Conservation (phyloP, 1,140 invertebrate genomes). For the Lucilia sericata region DNA sequence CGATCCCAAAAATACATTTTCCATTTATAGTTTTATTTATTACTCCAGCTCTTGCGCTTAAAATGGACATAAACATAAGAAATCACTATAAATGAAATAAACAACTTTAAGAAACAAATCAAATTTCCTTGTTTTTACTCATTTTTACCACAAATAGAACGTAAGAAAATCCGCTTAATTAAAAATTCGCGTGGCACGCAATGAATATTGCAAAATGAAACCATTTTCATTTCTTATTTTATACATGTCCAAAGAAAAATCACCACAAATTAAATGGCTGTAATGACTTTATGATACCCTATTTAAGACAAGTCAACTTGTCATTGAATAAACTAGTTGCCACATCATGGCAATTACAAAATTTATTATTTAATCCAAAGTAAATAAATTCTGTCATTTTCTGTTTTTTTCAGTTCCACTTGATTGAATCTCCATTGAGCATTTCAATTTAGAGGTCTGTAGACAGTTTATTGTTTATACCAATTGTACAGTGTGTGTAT, state of each 20-base stretch:
- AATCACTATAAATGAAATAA: slow-evolving; percentile 12
- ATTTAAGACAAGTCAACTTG: background rate
- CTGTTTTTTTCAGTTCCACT: too few species aligned
- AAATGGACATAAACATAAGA: slow-evolving; percentile 9
- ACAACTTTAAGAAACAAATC: slow-evolving; percentile 21
- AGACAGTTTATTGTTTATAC: too few species aligned
- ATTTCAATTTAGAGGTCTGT: too few species aligned
- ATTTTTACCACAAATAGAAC: background rate
- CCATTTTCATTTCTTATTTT: background rate
- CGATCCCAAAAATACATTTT: slow-evolving; percentile 7
- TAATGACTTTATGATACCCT: background rate
- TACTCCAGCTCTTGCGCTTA: background rate
- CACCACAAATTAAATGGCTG: background rate
- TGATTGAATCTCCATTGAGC: too few species aligned
- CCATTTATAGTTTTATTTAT: background rate
- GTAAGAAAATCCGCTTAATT: slow-evolving; percentile 16
- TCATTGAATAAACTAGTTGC: background rate
- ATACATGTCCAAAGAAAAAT: background rate
- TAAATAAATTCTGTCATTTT: too few species aligned
- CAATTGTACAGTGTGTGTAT: too few species aligned
- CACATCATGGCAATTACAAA: too few species aligned
- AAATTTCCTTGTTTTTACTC: background rate
- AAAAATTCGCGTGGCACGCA: slow-evolving; percentile 41
- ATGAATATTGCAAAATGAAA: slow-evolving; percentile 32
- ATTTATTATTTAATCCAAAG: too few species aligned